Conservation (phyloP, 2,797 vertebrate genomes). For the Spinus pinus region DNA sequence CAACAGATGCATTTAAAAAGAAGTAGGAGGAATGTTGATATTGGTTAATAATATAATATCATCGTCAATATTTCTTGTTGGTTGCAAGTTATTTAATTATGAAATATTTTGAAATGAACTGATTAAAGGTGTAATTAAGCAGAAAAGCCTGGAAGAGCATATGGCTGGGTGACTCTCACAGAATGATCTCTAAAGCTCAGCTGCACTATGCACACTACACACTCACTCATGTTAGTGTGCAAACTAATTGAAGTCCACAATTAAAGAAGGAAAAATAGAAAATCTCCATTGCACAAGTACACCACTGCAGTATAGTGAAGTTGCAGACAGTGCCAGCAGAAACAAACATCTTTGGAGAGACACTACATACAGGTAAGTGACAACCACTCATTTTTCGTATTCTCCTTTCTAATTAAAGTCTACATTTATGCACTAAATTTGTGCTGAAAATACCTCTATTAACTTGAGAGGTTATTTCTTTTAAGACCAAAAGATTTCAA, state of each 20-base stretch:
- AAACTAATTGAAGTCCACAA: background rate
- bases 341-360: background rate
- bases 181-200: background rate
- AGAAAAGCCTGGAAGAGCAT: slow-evolving; percentile 17
- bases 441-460: background rate
- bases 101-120: background rate
- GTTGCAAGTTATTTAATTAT: background rate
- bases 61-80: background rate
- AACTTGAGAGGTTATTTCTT: background rate
- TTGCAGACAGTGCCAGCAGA: fast-evolving
- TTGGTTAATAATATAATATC: background rate
- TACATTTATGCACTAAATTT: background rate
- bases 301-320: background rate
- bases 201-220: background rate
- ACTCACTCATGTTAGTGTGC: background rate
- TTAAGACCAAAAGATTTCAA: background rate
- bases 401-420: background rate
- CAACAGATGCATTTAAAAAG: background rate
- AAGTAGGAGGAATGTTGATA: background rate
- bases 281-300: background rate
- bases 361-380: background rate
- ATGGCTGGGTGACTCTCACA: background rate
- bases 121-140: background rate
- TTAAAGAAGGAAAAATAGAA: background rate
- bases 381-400: background rate